These are phyloP conservation scores for Octomys mimax DNA, from an alignment of 2,797 vertebrate genomes.

Conservation along the genomic window DNA sequence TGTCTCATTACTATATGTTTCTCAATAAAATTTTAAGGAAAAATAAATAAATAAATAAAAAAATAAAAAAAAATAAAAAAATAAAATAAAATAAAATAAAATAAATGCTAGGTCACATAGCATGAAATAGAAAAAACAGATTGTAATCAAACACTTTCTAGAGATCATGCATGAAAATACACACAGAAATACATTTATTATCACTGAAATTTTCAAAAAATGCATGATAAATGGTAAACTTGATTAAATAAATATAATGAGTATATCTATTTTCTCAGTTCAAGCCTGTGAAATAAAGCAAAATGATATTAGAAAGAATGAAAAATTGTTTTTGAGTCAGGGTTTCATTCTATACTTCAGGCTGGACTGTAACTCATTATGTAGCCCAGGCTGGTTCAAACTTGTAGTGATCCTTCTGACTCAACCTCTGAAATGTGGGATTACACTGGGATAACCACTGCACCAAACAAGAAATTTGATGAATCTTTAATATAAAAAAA, in stretches of 20 bases:
- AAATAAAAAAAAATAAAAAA: too few relatives aligned
- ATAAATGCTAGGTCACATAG: neutral
- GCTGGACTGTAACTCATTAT: neutral
- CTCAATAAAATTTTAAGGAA: too few relatives aligned
- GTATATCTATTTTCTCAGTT: neutral
- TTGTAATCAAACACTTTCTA: neutral
- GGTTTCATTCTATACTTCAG: neutral
- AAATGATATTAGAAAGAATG: neutral
- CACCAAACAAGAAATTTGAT: neutral
- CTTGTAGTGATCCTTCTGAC: neutral
- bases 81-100: too few relatives aligned
- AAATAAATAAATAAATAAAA: too few relatives aligned
- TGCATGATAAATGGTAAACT: neutral
- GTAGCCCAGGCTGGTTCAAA: neutral
- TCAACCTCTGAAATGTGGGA: neutral
- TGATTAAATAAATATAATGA: neutral
- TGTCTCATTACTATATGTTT: too few relatives aligned
- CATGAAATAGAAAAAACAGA: neutral
- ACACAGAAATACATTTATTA: neutral
- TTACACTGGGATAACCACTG: neutral
- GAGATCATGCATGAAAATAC: neutral
- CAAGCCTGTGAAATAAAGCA: neutral
- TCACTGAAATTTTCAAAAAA: neutral
- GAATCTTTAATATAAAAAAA: neutral
- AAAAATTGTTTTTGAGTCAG: neutral